Percentiles rank a stretch among this genome's conserved stretches.
phyloP scores from a whole-genome alignment of 1,140 invertebrate species.

The Conus betulinus region DNA sequence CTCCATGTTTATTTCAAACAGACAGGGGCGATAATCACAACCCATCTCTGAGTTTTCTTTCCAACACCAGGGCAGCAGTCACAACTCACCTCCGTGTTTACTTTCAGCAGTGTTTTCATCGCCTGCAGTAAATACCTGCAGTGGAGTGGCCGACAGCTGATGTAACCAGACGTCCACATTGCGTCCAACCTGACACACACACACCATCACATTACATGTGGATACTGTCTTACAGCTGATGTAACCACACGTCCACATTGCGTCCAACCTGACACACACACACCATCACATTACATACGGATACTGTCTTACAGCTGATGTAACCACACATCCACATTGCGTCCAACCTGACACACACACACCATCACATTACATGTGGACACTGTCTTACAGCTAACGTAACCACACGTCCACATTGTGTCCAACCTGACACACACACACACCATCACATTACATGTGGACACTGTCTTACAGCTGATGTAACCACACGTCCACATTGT shows the following conservation, averaged over 20 bases:
- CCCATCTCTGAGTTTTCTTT: too few relatives aligned
- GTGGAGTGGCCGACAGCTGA: slow-evolving; percentile 74
- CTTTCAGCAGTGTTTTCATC: slow-evolving; percentile 78
- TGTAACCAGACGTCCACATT: slow-evolving; percentile 76
- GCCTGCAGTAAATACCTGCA: slow-evolving; percentile 74
- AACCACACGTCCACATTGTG: too few relatives aligned
- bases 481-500: slow-evolving; percentile 77
- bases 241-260: too few relatives aligned
- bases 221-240: too few relatives aligned
- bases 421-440: background rate
- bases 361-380: too few relatives aligned
- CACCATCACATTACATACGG: too few relatives aligned
- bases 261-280: background rate
- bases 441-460: too few relatives aligned
- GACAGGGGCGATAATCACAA: too few relatives aligned
- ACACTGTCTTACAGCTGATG: slow-evolving; percentile 74
- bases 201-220: background rate
- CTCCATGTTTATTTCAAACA: too few relatives aligned
- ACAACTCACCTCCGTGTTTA: slow-evolving; percentile 71
- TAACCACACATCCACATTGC: slow-evolving; percentile 77
- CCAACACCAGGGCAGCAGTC: too few relatives aligned
- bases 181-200: slow-evolving; percentile 74
- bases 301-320: slow-evolving; percentile 74
- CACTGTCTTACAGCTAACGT: too few relatives aligned
- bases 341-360: slow-evolving; percentile 72